A percentile compares a stretch with the other conserved stretches of the same genome.
Conservation (phyloP, 2,888 invertebrate genomes). For the Acrobasis repandana region DNA sequence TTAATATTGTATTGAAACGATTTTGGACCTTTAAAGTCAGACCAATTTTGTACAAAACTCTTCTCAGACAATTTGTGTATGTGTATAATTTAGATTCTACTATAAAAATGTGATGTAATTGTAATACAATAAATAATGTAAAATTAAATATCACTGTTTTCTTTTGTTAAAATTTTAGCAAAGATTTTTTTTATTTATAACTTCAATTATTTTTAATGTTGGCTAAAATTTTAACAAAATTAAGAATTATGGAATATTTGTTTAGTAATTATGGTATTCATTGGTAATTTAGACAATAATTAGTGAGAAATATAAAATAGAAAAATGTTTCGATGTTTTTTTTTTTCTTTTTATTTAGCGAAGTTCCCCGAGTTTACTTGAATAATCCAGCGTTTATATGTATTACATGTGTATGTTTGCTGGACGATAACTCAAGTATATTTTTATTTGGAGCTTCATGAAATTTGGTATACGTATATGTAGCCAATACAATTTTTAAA, state of each 20-base stretch:
- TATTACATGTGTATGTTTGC: no score
- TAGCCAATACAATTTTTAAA: no score
- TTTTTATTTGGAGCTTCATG: no score
- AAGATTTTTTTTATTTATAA: not conserved
- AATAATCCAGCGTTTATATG: no score
- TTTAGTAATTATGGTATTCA: conserved; percentile 3
- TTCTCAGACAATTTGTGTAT: not conserved
- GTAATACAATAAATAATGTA: not conserved
- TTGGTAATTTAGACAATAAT: conserved; percentile 1
- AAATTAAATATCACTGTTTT: not conserved
- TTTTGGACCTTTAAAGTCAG: no score
- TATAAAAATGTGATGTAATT: not conserved
- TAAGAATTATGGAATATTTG: not conserved
- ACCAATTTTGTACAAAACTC: no score
- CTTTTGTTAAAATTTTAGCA: not conserved
- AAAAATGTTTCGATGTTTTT: not conserved
- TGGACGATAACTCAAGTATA: no score
- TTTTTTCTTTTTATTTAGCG: no score
- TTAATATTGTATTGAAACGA: no score
- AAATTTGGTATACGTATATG: no score
- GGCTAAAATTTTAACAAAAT: not conserved
- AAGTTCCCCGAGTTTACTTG: no score
- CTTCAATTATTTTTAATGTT: not conserved
- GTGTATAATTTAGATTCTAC: not conserved
- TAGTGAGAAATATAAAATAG: not conserved